Conservation (phyloP, 2,888 invertebrate species). For the Steinernema hermaphroditum region DNA sequence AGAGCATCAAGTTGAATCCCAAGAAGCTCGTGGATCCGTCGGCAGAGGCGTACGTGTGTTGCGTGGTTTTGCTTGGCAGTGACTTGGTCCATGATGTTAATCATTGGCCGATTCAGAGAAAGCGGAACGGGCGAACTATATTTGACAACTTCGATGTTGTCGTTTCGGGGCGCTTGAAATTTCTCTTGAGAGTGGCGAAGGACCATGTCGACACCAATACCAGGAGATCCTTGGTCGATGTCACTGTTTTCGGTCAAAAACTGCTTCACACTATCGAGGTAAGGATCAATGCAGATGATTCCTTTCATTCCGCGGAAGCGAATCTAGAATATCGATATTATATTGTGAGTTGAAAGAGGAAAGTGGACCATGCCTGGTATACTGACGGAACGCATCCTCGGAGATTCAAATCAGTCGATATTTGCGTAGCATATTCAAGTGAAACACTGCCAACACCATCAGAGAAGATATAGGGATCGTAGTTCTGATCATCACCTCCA, state of each 20-base stretch:
- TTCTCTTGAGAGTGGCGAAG: conserved; percentile 48
- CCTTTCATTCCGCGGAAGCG: conserved; percentile 66
- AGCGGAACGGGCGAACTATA: conserved; percentile 57
- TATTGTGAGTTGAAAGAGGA: no score
- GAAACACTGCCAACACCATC: neutral
- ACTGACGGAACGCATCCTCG: conserved; percentile 52
- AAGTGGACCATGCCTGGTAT: no score
- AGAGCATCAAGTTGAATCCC: conserved; percentile 48
- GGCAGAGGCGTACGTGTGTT: conserved; percentile 49
- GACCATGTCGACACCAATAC: no score
- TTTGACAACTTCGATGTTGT: conserved; percentile 60
- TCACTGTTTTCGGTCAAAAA: no score
- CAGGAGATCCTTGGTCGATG: no score
- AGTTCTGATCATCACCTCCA: conserved; percentile 32
- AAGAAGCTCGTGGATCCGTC: conserved; percentile 58
- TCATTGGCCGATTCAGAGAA: conserved; percentile 66
- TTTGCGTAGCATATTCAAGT: conserved; percentile 44
- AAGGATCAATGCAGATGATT: conserved; percentile 58
- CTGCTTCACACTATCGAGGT: no score
- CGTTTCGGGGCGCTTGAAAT: conserved; percentile 31
- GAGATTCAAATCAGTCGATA: conserved; percentile 45
- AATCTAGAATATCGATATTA: no score
- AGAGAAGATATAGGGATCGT: neutral
- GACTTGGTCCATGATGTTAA: conserved; percentile 66
- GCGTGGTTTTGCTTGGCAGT: neutral